phyloP scores from a whole-genome alignment of 2,888 invertebrate genomes.

The Eilema griseolum region DNA sequence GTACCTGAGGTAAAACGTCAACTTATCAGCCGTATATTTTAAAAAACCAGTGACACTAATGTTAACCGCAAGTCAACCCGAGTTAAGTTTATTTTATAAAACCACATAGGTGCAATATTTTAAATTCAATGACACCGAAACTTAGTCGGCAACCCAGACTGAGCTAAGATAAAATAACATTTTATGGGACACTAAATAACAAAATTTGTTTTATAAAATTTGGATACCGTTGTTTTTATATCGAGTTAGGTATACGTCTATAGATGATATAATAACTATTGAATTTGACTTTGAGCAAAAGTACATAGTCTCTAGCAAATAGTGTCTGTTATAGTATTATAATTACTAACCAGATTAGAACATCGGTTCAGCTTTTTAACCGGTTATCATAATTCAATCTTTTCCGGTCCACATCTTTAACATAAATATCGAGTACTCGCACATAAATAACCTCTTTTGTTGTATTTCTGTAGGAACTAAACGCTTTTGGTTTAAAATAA shows the following conservation, averaged over 20 bases:
- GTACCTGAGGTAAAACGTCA: conserved; percentile 15
- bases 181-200: conserved; percentile 25
- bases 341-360: neutral
- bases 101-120: conserved; percentile 36
- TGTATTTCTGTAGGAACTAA: neutral
- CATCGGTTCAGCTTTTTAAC: neutral
- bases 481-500: neutral
- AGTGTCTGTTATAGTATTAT: neutral
- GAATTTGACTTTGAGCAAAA: neutral
- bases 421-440: neutral
- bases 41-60: conserved; percentile 33
- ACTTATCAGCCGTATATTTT: conserved; percentile 29
- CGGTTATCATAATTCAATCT: neutral
- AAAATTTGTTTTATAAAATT: conserved; percentile 25
- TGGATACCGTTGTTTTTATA: conserved; percentile 20
- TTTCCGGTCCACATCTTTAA: neutral
- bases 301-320: neutral
- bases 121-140: conserved; percentile 25
- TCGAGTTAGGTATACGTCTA: neutral
- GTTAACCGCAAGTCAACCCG: conserved; percentile 36
- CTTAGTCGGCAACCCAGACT: conserved; percentile 31
- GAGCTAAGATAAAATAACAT: conserved; percentile 36
- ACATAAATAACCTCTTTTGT: conserved; percentile 6
- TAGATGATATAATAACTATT: conserved; percentile 3
- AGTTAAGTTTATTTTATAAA: conserved; percentile 29